Evolutionary conservation across 64 coral and sea anemone species (phyloP).

Genomic region (Pocillopora damicornis): DNA sequence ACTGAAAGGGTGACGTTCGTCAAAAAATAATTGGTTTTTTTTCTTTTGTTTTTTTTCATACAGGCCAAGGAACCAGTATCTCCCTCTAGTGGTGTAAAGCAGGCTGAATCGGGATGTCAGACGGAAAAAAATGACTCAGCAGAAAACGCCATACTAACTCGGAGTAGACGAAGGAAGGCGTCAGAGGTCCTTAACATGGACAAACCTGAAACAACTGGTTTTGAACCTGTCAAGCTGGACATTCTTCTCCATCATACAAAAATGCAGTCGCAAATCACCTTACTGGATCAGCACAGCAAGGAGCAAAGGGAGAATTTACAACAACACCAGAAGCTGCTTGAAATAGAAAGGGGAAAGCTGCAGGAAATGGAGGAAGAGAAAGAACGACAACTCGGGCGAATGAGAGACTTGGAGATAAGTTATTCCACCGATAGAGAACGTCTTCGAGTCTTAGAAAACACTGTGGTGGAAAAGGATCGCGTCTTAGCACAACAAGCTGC

Average conservation of each 20-base stretch:
- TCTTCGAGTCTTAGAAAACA: conserved; percentile 7
- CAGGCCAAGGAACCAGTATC: neutral
- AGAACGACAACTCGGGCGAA: conserved; percentile 3
- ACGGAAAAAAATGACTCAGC: neutral
- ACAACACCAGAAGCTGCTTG: conserved; percentile 64
- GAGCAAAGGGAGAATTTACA: conserved; percentile 71
- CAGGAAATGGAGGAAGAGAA: conserved; percentile 8
- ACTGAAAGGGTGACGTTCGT: neutral
- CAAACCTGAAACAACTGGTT: neutral
- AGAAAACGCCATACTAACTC: conserved; percentile 18
- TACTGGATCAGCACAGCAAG: conserved; percentile 85
- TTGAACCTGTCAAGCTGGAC: conserved; percentile 39
- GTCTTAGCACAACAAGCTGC: conserved; percentile 30
- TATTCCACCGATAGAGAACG: conserved; percentile 4
- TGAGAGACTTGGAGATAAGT: conserved; percentile 13
- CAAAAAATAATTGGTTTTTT: neutral
- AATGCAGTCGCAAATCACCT: conserved; percentile 76
- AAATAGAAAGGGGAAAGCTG: conserved; percentile 68
- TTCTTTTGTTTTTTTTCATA: neutral
- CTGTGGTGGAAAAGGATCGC: conserved; percentile 16
- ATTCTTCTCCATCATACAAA: conserved; percentile 70
- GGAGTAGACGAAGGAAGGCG: conserved; percentile 47
- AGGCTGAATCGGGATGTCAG: neutral
- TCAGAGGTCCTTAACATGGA: neutral
- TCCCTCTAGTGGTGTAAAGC: neutral